phyloP scores from a whole-genome alignment of 2,113 vertebrate genomes.

The Cervus canadensis region DNA sequence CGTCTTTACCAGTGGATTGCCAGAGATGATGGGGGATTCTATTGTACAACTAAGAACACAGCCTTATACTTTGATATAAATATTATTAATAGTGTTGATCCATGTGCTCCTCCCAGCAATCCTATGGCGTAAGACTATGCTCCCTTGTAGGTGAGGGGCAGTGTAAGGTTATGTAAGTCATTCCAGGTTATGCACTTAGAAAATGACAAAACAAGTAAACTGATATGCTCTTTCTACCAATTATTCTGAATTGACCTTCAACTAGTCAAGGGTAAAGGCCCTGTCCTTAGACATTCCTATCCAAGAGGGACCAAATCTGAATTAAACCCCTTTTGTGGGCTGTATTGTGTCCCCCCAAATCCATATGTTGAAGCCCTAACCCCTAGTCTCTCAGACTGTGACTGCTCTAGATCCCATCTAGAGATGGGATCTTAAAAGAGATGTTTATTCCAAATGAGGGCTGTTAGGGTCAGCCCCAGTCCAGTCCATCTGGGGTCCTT shows the following conservation, averaged over 20 bases:
- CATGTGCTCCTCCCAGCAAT: background rate
- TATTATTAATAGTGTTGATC: background rate
- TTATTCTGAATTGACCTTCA: background rate
- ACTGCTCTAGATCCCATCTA: background rate
- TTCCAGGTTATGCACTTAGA: background rate
- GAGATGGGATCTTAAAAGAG: background rate
- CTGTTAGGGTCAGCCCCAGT: background rate
- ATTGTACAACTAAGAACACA: background rate
- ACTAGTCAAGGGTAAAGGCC: background rate
- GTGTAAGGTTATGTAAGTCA: no score
- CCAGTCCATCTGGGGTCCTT: background rate
- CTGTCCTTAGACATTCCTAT: background rate
- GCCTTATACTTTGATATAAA: background rate
- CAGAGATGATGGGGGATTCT: background rate
- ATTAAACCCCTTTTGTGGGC: background rate
- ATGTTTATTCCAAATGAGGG: background rate
- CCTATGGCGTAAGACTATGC: background rate
- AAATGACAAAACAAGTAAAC: background rate
- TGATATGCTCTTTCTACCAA: background rate
- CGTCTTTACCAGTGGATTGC: background rate
- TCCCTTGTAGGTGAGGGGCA: background rate
- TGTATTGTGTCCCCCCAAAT: background rate
- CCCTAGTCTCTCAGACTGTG: background rate
- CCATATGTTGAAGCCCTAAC: background rate
- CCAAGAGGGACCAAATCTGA: background rate